These are phyloP conservation scores for Pecten maximus DNA, from an alignment of 2,888 invertebrate species.

Conservation along the genomic window DNA sequence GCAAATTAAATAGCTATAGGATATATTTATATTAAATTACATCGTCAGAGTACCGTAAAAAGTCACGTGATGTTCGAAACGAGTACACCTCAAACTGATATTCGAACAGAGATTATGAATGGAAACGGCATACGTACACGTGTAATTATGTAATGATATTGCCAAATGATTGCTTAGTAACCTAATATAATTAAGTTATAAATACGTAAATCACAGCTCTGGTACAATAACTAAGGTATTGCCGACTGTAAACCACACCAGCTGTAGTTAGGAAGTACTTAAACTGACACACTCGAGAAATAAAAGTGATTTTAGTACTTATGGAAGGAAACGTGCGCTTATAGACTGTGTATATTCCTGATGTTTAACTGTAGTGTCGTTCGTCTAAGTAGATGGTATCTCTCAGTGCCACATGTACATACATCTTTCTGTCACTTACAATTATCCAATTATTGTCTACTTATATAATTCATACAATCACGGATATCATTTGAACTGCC, in stretches of 20 bases:
- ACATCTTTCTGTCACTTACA: no score
- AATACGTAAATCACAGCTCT: not conserved
- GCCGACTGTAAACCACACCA: not conserved
- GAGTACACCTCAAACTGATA: no score
- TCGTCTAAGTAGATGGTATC: no score
- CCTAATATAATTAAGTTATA: not conserved
- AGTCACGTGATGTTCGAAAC: no score
- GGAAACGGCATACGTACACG: not conserved
- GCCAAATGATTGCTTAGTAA: not conserved
- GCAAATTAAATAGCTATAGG: not conserved
- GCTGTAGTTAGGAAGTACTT: not conserved
- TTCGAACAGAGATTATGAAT: not conserved
- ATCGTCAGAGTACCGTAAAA: not conserved
- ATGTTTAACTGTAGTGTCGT: no score
- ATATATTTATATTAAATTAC: not conserved
- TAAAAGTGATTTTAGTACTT: no score
- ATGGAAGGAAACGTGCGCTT: no score
- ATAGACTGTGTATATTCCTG: no score
- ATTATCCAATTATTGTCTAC: no score
- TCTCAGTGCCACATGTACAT: no score
- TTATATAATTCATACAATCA: no score
- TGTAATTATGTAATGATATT: not conserved
- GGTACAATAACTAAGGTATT: not conserved
- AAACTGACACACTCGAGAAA: not conserved
- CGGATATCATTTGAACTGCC: no score